Conservation (phyloP, 2,113 vertebrate genomes). For the Prunella himalayana region DNA sequence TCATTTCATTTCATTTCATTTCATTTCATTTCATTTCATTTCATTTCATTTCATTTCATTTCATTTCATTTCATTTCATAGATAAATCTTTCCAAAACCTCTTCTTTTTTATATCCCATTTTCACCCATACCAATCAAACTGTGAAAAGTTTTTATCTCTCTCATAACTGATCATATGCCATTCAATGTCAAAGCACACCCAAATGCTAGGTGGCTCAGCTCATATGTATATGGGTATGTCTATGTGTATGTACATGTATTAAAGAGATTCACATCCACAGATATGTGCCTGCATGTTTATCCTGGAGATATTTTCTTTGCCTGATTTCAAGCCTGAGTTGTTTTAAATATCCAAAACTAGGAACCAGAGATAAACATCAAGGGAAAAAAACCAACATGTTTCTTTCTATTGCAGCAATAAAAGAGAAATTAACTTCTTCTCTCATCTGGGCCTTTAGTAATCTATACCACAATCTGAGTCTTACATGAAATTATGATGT, state of each 20-base stretch:
- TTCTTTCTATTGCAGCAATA: background rate
- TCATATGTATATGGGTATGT: background rate
- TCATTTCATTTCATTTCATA: background rate
- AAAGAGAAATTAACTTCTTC: background rate
- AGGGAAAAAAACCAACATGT: fast-evolving
- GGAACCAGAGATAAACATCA: background rate
- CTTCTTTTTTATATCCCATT: background rate
- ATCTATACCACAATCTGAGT: background rate
- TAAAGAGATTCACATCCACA: background rate
- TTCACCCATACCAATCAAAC: background rate
- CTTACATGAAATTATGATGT: background rate
- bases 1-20: background rate
- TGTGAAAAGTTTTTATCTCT: background rate
- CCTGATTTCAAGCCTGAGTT: background rate
- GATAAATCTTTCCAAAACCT: background rate
- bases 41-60: background rate
- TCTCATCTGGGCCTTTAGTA: background rate
- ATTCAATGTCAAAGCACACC: background rate
- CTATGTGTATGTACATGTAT: fast-evolving
- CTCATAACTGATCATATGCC: background rate
- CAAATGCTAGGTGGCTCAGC: background rate
- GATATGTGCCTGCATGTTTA: background rate
- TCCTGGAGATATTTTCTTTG: background rate
- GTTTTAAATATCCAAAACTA: background rate
- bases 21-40: background rate